These are phyloP conservation scores for Elephas maximus DNA, from an alignment of 2,113 vertebrate genomes.

Conservation along the genomic window DNA sequence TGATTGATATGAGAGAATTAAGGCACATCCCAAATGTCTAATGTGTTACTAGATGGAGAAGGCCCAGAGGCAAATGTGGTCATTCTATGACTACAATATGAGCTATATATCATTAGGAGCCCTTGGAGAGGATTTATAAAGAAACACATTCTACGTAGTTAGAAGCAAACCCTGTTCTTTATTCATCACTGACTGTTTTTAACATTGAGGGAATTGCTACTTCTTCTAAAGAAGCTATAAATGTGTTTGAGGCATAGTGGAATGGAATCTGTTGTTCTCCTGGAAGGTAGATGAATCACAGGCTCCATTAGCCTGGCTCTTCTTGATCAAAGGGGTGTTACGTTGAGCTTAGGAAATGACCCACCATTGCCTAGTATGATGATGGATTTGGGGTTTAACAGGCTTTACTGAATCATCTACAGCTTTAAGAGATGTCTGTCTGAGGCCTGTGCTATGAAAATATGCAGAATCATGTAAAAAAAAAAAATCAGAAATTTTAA, in stretches of 20 bases:
- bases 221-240: conserved; percentile 62
- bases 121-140: conserved; percentile 67
- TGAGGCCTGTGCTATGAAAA: conserved; percentile 10
- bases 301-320: conserved; percentile 33
- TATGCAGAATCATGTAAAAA: conserved; percentile 6
- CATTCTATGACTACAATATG: conserved; percentile 81
- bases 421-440: conserved; percentile 40
- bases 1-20: conserved; percentile 63
- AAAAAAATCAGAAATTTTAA: neutral
- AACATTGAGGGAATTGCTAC: conserved; percentile 64
- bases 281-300: conserved; percentile 9
- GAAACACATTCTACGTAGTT: conserved; percentile 64
- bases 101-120: conserved; percentile 73
- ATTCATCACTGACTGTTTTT: conserved; percentile 66
- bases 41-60: conserved; percentile 72
- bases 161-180: conserved; percentile 56
- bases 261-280: conserved; percentile 48
- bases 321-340: conserved; percentile 61
- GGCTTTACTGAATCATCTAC: conserved; percentile 32
- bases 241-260: neutral
- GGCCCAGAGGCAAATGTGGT: conserved; percentile 64
- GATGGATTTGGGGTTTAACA: conserved; percentile 38
- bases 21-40: conserved; percentile 63
- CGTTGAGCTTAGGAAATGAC: conserved; percentile 30
- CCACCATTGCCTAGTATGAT: neutral